These are phyloP conservation scores for Scartelaos histophorus DNA, from an alignment of 2,113 vertebrate species.

Conservation along the genomic window DNA sequence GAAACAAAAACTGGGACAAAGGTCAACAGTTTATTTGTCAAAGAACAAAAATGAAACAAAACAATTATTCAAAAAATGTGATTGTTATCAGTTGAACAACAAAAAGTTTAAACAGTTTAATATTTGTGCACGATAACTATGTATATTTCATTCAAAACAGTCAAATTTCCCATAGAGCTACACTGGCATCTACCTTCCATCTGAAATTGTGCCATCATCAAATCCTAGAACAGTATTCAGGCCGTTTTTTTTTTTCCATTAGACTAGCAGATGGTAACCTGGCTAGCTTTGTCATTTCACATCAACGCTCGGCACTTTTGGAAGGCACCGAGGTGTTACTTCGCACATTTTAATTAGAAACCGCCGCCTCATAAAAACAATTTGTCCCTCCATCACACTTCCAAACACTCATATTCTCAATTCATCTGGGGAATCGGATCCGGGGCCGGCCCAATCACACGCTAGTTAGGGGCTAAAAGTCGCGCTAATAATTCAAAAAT, in stretches of 20 bases:
- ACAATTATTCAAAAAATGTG: too few species aligned
- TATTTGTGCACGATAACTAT: too few species aligned
- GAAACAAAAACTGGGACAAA: too few species aligned
- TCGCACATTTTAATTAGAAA: constrained; percentile 41
- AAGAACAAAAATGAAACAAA: too few species aligned
- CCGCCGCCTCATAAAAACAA: constrained; percentile 1
- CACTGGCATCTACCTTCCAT: too few species aligned
- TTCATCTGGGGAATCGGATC: constrained; percentile 52
- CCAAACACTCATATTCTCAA: constrained; percentile 45
- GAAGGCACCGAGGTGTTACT: constrained; percentile 24
- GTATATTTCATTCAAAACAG: too few species aligned
- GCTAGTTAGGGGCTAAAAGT: constrained; percentile 52
- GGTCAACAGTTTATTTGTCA: too few species aligned
- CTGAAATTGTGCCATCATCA: too few species aligned
- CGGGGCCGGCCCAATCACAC: constrained; percentile 50
- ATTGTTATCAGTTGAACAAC: too few species aligned
- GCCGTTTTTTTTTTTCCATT: constrained; percentile 20
- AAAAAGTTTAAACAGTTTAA: too few species aligned
- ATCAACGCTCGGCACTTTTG: constrained; percentile 47
- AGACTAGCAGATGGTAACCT: constrained; percentile 62
- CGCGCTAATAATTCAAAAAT: constrained; percentile 43
- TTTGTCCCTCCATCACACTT: constrained; percentile 14
- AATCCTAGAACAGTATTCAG: background rate
- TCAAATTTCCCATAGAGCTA: too few species aligned
- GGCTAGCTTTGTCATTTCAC: constrained; percentile 12